Evolutionary conservation across 1,140 invertebrate genomes (phyloP).

Genomic region (Orchestia grillus): DNA sequence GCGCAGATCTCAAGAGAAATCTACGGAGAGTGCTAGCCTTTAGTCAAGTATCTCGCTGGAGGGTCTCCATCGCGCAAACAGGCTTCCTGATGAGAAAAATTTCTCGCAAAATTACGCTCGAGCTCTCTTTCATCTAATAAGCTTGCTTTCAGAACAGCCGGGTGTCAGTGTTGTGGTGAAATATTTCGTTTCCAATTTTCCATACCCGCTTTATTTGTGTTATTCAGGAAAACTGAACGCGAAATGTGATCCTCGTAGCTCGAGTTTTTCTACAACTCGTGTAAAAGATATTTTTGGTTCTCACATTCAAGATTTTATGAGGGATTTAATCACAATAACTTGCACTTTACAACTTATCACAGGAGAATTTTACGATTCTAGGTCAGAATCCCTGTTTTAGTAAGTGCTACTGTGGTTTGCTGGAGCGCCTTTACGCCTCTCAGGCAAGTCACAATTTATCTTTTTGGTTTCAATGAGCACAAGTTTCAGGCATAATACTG

Average conservation of each 20-base stretch:
- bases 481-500: background rate
- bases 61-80: background rate
- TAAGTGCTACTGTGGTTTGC: no score
- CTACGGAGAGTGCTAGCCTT: slow-evolving; percentile 28
- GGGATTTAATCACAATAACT: background rate
- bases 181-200: background rate
- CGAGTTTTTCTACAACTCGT: background rate
- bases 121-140: background rate
- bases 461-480: background rate
- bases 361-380: no score
- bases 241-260: no score
- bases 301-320: background rate
- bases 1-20: slow-evolving; percentile 35
- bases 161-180: background rate
- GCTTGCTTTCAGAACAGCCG: background rate
- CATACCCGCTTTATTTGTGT: background rate
- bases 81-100: background rate
- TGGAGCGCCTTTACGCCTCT: background rate
- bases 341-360: no score
- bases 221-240: background rate
- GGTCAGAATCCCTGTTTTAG: no score
- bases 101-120: background rate
- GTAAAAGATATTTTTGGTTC: background rate
- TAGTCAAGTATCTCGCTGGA: slow-evolving; percentile 16
- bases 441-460: background rate